Evolutionary conservation across 2,113 vertebrate genomes (phyloP), one percentile per base, ranked within the genome.

Genomic region (Otus sunia): DNA sequence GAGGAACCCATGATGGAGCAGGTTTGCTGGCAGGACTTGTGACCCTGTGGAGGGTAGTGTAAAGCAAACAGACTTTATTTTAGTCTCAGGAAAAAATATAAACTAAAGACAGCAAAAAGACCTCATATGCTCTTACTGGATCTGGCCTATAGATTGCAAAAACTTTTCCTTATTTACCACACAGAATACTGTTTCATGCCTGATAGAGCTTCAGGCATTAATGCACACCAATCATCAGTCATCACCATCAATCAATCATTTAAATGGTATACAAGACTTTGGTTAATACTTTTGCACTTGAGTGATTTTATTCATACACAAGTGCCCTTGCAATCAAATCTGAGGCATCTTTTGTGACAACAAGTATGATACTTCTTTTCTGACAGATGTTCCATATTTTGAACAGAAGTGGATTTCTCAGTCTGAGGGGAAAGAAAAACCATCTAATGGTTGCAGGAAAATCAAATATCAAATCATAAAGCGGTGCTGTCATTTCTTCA

Each of bases 281-380:
- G 49, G 73, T 87, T 97, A 95, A 91, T 96, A 89, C 73, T 88
- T 94, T 75, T 85, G 64, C 81, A 85, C 80, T 89, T 78, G 88
- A 95, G 68, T 81, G 83, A 94, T 96, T 96, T 95, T 93, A 68
- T 85, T 91, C 90, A 82, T 88, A 88, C 62, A 96, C 36, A 96
- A 97, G 93, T 87, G 81, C 74, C 66, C 87, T 93, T 94, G 96
- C 81, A 97, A 97, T 96, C 96, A 97, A 68, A 93, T 85, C 87
- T 76, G 73, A 97, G 73, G 41, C 76, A 63, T 89, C 72, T 81
- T 96, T 96, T 89, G 36, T 91, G 58, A 67, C 1, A 9, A 53
- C 22, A 89, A 92, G 80, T 75, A 53, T 37, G 84, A 92, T 64
- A 64, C 69, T 94, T 68, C 79, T 86, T 86, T 91, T 92, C 53